Evolutionary conservation across 2,888 invertebrate genomes (phyloP).

Genomic region (Tinea pellionella): DNA sequence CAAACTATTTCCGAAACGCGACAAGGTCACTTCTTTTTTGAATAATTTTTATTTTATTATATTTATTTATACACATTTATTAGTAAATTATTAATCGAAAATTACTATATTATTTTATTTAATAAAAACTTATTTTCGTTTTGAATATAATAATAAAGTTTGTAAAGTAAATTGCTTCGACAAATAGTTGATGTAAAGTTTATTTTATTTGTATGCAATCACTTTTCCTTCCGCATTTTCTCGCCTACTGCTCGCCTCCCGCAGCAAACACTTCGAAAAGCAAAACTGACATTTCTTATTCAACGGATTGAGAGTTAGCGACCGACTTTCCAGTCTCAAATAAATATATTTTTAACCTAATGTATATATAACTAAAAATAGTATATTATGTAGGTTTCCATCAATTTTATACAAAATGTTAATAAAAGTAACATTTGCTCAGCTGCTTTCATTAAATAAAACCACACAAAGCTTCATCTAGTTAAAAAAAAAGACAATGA

Average conservation of each 20-base stretch:
- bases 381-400: not conserved
- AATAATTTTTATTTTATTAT: too few species aligned
- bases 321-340: not conserved
- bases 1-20: too few species aligned
- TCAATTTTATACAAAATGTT: not conserved
- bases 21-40: too few species aligned
- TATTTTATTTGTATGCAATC: not conserved
- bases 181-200: not conserved
- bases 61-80: too few species aligned
- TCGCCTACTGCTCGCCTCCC: not conserved
- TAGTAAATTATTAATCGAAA: too few species aligned
- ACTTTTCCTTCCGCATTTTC: not conserved
- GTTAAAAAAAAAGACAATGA: too few species aligned
- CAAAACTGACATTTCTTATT: conserved; percentile 1
- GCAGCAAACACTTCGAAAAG: not conserved
- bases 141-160: too few species aligned
- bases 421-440: not conserved
- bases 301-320: not conserved
- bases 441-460: not conserved
- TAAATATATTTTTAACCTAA: too few species aligned
- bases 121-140: too few species aligned
- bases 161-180: not conserved
- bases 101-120: too few species aligned
- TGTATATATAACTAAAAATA: not conserved
- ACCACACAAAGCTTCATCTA: not conserved